phyloP scores from a whole-genome alignment of 2,113 vertebrate genomes.

The Phyllostomus hastatus region DNA sequence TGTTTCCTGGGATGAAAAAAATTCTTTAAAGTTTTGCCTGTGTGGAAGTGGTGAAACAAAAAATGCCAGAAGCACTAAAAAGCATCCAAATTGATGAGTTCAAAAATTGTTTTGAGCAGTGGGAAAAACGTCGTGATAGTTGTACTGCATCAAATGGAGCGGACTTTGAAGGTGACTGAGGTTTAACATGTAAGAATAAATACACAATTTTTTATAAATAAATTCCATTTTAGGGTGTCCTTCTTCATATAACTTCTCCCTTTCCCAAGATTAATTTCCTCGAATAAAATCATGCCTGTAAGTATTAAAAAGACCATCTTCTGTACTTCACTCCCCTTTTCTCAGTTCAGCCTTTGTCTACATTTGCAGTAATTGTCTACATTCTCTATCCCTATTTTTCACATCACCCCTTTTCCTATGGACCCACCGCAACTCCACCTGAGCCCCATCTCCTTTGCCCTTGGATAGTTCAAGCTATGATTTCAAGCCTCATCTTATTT shows the following conservation, averaged over 20 bases:
- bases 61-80: too few species aligned
- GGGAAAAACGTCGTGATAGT: too few species aligned
- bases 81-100: too few species aligned
- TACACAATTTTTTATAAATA: too few species aligned
- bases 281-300: neutral
- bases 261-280: neutral
- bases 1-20: too few species aligned
- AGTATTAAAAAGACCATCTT: neutral
- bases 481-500: neutral
- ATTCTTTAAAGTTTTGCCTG: too few species aligned
- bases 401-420: neutral
- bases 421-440: neutral
- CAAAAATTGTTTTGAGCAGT: too few species aligned
- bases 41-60: too few species aligned
- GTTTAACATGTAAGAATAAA: too few species aligned
- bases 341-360: neutral
- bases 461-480: neutral
- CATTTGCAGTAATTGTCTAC: neutral
- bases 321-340: neutral
- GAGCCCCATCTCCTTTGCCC: neutral
- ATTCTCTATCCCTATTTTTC: neutral
- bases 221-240: too few species aligned
- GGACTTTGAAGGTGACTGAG: too few species aligned
- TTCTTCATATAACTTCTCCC: neutral
- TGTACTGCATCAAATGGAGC: too few species aligned